Evolutionary conservation across 2,797 vertebrate species (phyloP).

Genomic region (Cottoperca gobio): DNA sequence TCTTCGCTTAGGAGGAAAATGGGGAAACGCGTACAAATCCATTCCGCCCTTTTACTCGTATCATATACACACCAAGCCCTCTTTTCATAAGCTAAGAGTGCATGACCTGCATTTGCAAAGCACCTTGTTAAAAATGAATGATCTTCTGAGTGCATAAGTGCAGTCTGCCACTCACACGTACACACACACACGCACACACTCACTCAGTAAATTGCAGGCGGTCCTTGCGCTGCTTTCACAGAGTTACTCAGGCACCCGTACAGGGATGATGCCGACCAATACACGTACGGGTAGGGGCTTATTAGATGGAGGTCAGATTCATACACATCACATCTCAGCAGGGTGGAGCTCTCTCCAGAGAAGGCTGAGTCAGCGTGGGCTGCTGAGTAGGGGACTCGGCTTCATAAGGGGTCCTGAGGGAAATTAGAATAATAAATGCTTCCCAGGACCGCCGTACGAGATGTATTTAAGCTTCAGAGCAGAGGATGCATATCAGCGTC

Average conservation of each 20-base stretch:
- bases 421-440: constrained; percentile 57
- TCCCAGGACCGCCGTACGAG: background rate
- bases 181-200: constrained; percentile 9
- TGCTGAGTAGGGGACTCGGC: constrained; percentile 36
- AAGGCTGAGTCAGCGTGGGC: constrained; percentile 45
- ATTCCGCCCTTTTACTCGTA: constrained; percentile 48
- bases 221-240: constrained; percentile 9
- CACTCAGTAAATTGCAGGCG: constrained; percentile 45
- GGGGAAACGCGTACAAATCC: constrained; percentile 25
- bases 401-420: constrained; percentile 36
- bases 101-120: constrained; percentile 75
- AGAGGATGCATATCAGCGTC: background rate
- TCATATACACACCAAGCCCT: constrained; percentile 39
- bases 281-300: constrained; percentile 32
- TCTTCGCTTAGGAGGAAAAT: constrained; percentile 43
- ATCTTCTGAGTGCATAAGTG: constrained; percentile 67
- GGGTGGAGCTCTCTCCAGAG: constrained; percentile 46
- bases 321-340: constrained; percentile 30
- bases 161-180: constrained; percentile 30
- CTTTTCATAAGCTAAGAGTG: constrained; percentile 44
- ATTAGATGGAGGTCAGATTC: constrained; percentile 27
- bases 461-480: constrained; percentile 42
- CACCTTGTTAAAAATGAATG: constrained; percentile 81
- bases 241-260: constrained; percentile 29
- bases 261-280: constrained; percentile 28